Conservation (phyloP, 2,113 vertebrate species). For the Mus spicilegus region DNA sequence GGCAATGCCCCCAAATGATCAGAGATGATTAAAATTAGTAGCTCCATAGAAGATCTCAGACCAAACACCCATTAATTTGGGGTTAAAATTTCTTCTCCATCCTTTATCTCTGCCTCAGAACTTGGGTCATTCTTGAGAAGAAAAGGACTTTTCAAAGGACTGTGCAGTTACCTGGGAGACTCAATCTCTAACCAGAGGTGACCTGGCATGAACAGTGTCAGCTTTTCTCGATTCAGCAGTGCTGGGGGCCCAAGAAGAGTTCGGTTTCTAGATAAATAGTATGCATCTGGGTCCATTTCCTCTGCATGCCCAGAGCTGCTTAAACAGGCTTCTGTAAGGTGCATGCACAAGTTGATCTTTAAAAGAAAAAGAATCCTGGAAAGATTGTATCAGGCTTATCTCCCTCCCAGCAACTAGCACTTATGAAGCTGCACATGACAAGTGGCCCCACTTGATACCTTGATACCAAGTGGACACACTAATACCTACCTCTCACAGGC, state of each 20-base stretch:
- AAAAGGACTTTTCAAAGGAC: not conserved
- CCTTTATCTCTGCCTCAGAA: not conserved
- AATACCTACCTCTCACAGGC: not conserved
- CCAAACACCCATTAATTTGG: not conserved
- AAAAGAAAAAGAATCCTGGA: not conserved
- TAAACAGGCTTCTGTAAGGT: not conserved
- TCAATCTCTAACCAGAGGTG: not conserved
- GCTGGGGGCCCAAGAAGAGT: not conserved
- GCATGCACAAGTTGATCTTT: not conserved
- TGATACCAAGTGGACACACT: too few species aligned
- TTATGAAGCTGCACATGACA: not conserved
- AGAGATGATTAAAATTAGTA: not conserved
- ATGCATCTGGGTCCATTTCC: not conserved
- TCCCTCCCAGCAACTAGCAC: not conserved
- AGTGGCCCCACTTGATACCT: not conserved
- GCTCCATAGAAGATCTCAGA: too few species aligned
- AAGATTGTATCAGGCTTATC: not conserved
- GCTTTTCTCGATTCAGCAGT: not conserved
- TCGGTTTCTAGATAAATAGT: not conserved
- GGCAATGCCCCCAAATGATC: not conserved
- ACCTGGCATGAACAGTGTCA: not conserved
- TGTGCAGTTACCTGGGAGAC: not conserved
- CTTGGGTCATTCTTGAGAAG: not conserved
- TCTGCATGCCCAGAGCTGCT: not conserved
- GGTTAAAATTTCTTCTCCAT: not conserved